Conservation (phyloP, 1,140 invertebrate species). For the Pseudomyrmex flavicornis region DNA sequence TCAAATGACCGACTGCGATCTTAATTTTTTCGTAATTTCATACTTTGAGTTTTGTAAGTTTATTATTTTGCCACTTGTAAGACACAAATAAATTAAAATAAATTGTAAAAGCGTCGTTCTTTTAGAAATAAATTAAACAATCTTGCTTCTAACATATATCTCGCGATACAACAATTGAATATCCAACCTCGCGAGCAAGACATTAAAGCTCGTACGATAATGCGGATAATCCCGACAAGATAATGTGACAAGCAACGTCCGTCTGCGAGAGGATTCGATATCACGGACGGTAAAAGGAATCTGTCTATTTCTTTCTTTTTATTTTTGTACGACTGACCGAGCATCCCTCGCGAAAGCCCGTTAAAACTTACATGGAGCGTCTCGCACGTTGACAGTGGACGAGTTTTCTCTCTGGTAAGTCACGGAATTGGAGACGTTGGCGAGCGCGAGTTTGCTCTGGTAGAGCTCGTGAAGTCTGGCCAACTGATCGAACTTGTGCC, state of each 20-base stretch:
- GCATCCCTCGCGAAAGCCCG: neutral
- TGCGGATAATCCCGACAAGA: conserved; percentile 8
- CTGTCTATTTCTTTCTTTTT: conserved; percentile 12
- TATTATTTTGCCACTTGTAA: conserved; percentile 21
- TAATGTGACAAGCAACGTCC: neutral
- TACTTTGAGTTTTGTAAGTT: neutral
- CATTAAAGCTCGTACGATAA: neutral
- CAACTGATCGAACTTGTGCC: conserved; percentile 89
- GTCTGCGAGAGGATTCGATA: neutral
- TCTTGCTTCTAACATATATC: neutral
- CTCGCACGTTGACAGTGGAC: conserved; percentile 80
- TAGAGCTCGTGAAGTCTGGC: conserved; percentile 89
- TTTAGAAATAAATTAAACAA: neutral
- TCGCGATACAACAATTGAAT: neutral
- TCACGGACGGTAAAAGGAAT: neutral
- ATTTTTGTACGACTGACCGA: neutral
- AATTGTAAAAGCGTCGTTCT: neutral
- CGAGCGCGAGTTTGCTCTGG: conserved; percentile 88
- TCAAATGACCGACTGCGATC: neutral
- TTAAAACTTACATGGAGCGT: conserved; percentile 81
- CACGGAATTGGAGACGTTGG: conserved; percentile 86
- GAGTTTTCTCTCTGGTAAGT: conserved; percentile 85
- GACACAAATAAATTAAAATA: neutral
- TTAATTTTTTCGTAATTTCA: neutral
- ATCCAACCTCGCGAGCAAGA: neutral